phyloP scores from a whole-genome alignment of 2,113 vertebrate genomes.

The Otolemur garnettii region DNA sequence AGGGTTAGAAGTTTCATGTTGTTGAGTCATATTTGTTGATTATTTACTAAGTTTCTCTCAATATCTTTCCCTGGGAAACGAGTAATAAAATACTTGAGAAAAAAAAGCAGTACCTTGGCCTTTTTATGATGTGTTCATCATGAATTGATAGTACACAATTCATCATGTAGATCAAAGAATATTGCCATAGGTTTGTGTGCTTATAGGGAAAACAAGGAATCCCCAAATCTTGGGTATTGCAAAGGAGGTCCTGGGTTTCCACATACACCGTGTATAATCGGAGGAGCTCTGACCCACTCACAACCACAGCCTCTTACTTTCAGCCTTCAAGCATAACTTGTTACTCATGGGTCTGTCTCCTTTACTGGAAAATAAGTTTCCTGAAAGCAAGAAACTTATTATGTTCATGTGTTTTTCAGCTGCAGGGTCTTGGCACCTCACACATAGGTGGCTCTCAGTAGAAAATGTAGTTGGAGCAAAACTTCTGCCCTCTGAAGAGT shows the following conservation, averaged over 20 bases:
- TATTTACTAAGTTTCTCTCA: constrained; percentile 35
- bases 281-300: background rate
- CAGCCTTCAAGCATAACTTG: background rate
- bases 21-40: constrained; percentile 19
- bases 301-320: background rate
- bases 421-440: background rate
- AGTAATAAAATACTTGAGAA: background rate
- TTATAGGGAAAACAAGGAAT: background rate
- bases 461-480: background rate
- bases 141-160: background rate
- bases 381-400: background rate
- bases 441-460: background rate
- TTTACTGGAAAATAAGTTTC: background rate
- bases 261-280: background rate
- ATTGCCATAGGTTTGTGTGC: background rate
- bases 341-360: background rate
- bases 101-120: background rate
- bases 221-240: background rate
- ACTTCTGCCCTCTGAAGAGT: background rate
- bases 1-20: background rate
- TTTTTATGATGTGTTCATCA: background rate
- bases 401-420: background rate
- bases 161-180: background rate
- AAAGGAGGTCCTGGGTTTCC: background rate
- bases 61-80: background rate